phyloP scores from a whole-genome alignment of 2,888 invertebrate genomes.

The Aphidoletes aphidimyza region DNA sequence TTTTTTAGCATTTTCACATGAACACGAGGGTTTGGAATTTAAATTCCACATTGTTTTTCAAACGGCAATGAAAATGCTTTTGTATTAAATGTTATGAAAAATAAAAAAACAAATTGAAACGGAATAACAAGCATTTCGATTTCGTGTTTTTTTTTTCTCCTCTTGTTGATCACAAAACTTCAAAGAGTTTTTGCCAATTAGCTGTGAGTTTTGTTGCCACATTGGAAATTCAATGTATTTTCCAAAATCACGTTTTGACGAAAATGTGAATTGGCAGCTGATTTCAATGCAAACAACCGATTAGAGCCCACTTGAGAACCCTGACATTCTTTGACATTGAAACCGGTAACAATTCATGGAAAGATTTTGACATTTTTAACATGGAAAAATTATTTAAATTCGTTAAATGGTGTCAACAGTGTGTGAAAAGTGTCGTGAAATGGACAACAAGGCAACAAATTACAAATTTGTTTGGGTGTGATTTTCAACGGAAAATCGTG shows the following conservation, averaged over 20 bases:
- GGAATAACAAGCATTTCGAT: background rate
- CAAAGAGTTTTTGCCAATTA: conserved; percentile 6
- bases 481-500: too few relatives aligned
- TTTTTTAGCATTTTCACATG: too few relatives aligned
- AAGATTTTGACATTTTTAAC: too few relatives aligned
- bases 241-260: background rate
- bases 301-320: too few relatives aligned
- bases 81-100: background rate
- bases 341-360: too few relatives aligned
- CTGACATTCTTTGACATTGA: too few relatives aligned
- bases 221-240: background rate
- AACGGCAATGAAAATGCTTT: background rate
- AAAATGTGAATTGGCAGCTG: conserved; percentile 13
- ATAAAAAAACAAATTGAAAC: background rate
- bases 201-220: background rate
- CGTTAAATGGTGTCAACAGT: too few relatives aligned
- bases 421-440: too few relatives aligned
- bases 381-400: too few relatives aligned
- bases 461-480: too few relatives aligned
- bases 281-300: background rate
- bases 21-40: background rate
- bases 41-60: conserved; percentile 10
- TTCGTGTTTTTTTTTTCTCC: background rate
- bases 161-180: background rate
- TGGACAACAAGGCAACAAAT: too few relatives aligned